phyloP scores from a whole-genome alignment of 2,888 invertebrate genomes.

The Drosophila anceps region DNA sequence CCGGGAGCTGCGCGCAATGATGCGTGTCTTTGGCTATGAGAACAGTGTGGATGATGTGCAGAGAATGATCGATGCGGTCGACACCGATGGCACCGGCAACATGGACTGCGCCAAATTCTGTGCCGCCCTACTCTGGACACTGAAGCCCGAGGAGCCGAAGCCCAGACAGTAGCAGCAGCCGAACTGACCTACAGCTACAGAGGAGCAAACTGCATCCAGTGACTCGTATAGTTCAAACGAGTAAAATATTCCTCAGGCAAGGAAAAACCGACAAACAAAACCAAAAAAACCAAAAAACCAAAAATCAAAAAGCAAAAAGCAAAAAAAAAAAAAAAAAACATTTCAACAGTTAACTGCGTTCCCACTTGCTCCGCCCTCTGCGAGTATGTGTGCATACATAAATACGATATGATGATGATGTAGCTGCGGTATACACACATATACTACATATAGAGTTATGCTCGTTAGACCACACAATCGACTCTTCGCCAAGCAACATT shows the following conservation, averaged over 20 bases:
- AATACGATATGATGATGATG: neutral
- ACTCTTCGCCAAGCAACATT: neutral
- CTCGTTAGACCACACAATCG: neutral
- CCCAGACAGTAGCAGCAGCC: neutral
- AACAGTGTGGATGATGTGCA: conserved; percentile 40
- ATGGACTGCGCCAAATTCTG: conserved; percentile 27
- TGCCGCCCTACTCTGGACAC: conserved; percentile 32
- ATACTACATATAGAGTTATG: neutral
- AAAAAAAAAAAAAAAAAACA: neutral
- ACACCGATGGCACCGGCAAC: conserved; percentile 8
- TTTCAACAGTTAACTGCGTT: neutral
- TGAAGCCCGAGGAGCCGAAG: neutral
- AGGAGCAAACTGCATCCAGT: neutral
- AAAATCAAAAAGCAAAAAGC: neutral
- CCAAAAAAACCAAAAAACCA: neutral
- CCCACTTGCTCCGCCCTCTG: neutral
- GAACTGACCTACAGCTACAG: neutral
- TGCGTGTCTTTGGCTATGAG: conserved; percentile 40
- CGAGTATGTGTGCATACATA: neutral
- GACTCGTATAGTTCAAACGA: neutral
- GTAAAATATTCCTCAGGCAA: neutral
- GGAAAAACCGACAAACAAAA: neutral
- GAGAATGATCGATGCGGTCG: conserved; percentile 33
- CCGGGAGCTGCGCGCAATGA: conserved; percentile 25
- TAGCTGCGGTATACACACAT: neutral